These are phyloP conservation scores for Peromyscus melanophrys DNA, from an alignment of 2,797 vertebrate genomes.

Conservation along the genomic window DNA sequence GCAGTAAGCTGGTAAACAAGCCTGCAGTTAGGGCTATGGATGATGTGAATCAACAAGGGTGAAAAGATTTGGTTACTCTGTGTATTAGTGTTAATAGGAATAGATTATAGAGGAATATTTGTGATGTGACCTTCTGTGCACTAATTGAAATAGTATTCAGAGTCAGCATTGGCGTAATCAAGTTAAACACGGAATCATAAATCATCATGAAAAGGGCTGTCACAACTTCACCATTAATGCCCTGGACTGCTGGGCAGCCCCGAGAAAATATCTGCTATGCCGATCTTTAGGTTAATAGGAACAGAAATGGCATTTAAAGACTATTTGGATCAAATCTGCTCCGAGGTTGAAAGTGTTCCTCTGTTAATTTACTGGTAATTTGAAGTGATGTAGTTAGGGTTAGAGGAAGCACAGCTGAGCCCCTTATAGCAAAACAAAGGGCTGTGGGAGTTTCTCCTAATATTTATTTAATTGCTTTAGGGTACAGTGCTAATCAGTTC, in stretches of 20 bases:
- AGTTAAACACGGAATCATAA: constrained; percentile 99
- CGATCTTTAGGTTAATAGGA: constrained; percentile 99
- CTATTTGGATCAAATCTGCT: constrained; percentile 99
- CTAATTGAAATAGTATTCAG: constrained; percentile 99
- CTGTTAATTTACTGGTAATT: constrained; percentile 99
- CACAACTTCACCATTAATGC: constrained; percentile 99
- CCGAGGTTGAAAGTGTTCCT: constrained; percentile 99
- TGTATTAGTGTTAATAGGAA: constrained; percentile 99
- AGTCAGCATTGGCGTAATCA: constrained; percentile 99
- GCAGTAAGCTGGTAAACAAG: constrained; percentile 99
- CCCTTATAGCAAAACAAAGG: constrained; percentile 89
- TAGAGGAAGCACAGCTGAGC: constrained; percentile 94
- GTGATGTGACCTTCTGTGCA: constrained; percentile 99
- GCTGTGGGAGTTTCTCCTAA: constrained; percentile 86
- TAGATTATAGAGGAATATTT: constrained; percentile 99
- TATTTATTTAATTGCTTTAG: constrained; percentile 88
- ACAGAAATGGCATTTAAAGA: constrained; percentile 99
- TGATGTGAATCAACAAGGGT: constrained; percentile 99
- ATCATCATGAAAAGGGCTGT: constrained; percentile 99
- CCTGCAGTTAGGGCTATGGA: constrained; percentile 97
- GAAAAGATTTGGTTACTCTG: constrained; percentile 99
- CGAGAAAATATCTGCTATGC: constrained; percentile 99
- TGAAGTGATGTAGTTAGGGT: constrained; percentile 99
- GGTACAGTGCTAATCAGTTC: constrained; percentile 81
- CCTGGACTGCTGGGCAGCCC: constrained; percentile 97